A percentile compares a stretch with the other conserved stretches of the same genome.
These are phyloP conservation scores for Bucco capensis DNA, from an alignment of 2,113 vertebrate species.

Conservation along the genomic window DNA sequence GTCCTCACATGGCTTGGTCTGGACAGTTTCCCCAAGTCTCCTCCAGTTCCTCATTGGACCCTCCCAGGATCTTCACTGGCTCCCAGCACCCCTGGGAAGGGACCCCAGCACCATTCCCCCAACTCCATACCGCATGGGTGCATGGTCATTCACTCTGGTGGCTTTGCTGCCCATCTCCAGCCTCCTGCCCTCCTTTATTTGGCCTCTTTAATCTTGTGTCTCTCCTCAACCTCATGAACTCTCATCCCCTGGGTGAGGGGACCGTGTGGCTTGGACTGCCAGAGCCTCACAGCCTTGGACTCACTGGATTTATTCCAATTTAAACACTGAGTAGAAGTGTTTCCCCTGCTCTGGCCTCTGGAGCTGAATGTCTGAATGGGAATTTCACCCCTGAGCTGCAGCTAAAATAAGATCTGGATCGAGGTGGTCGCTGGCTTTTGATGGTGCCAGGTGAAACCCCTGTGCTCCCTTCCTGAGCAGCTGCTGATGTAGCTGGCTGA, in stretches of 20 bases:
- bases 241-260: background rate
- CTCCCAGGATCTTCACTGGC: background rate
- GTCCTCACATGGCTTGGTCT: background rate
- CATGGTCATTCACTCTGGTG: fast-evolving
- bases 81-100: background rate
- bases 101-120: background rate
- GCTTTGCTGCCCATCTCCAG: background rate
- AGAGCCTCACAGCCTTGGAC: background rate
- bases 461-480: fast-evolving
- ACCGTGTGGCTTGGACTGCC: background rate
- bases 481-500: background rate
- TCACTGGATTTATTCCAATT: conserved; percentile 4
- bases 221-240: background rate
- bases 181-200: background rate
- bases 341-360: conserved; percentile 42
- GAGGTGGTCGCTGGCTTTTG: background rate
- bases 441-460: background rate
- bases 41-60: background rate
- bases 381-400: conserved; percentile 29
- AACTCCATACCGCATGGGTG: background rate
- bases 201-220: background rate
- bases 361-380: background rate
- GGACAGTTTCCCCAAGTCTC: background rate
- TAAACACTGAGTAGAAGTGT: conserved; percentile 14
- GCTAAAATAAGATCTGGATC: conserved; percentile 47